Evolutionary conservation across 2,113 vertebrate genomes (phyloP).

Genomic region (Calypte anna): DNA sequence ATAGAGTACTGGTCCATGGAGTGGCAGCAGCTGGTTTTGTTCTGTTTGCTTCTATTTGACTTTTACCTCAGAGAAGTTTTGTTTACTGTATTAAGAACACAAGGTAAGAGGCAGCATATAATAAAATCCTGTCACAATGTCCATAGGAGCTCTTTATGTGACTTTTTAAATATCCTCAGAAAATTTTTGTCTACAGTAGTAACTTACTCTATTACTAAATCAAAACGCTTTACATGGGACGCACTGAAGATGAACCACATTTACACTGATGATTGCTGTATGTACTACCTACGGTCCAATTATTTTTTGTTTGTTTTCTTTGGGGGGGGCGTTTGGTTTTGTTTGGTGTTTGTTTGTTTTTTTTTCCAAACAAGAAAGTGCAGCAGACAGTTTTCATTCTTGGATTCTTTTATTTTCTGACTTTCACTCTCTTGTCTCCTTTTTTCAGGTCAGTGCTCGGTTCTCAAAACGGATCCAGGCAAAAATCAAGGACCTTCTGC

Average conservation of each 20-base stretch:
- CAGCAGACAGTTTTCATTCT: background rate
- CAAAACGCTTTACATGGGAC: background rate
- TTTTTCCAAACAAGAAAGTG: background rate
- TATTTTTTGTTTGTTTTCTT: background rate
- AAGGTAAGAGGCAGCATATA: background rate
- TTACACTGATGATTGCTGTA: background rate
- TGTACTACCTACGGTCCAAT: background rate
- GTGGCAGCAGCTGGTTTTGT: background rate
- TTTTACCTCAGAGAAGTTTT: background rate
- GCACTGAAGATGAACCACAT: background rate
- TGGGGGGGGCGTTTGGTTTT: background rate
- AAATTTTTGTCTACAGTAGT: background rate
- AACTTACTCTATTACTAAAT: background rate
- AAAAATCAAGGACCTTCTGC: conserved; percentile 94
- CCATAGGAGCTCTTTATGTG: background rate
- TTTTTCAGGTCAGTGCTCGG: conserved; percentile 79
- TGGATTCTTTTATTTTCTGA: background rate
- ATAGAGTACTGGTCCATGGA: background rate
- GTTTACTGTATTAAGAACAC: background rate
- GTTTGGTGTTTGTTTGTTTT: background rate
- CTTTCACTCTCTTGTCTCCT: background rate
- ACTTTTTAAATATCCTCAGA: background rate
- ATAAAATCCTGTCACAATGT: background rate
- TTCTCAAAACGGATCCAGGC: conserved; percentile 87
- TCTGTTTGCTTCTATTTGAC: background rate